A percentile compares a stretch with the other conserved stretches of the same genome.
phyloP scores from a whole-genome alignment of 1,140 invertebrate genomes.

The Drosophila yakuba region DNA sequence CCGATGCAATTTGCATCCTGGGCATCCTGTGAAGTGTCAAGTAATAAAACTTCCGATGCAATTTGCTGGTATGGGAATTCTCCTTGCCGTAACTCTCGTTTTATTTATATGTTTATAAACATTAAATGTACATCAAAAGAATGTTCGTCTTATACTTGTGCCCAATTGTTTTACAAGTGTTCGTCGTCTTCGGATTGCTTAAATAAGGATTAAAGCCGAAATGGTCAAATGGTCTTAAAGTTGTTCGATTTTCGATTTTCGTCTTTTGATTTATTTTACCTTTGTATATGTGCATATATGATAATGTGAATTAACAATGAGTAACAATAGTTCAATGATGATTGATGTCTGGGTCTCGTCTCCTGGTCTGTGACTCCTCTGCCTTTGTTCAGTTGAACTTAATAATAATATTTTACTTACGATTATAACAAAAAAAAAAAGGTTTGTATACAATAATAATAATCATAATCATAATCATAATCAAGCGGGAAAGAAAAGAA shows the following conservation, averaged over 20 bases:
- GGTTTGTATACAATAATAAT: constrained; percentile 18
- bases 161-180: constrained; percentile 11
- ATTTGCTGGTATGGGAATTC: constrained; percentile 47
- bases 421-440: constrained; percentile 27
- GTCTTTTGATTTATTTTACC: constrained; percentile 10
- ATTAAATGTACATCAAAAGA: constrained; percentile 34
- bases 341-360: constrained; percentile 12
- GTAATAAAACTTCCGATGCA: background rate
- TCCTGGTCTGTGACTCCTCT: background rate
- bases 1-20: constrained; percentile 24
- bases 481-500: background rate
- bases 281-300: constrained; percentile 5
- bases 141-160: constrained; percentile 16
- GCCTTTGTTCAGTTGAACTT: constrained; percentile 47
- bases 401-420: constrained; percentile 35
- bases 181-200: background rate
- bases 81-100: constrained; percentile 14
- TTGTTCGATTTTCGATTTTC: constrained; percentile 28
- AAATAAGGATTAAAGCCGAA: constrained; percentile 16
- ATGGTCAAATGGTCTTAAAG: constrained; percentile 9
- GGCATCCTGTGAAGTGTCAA: no score
- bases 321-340: constrained; percentile 46
- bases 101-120: constrained; percentile 54
- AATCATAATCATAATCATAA: constrained; percentile 16
- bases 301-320: constrained; percentile 38